These are phyloP conservation scores for Sarcophaga subvicina DNA, from an alignment of 2,888 invertebrate species.

Conservation along the genomic window DNA sequence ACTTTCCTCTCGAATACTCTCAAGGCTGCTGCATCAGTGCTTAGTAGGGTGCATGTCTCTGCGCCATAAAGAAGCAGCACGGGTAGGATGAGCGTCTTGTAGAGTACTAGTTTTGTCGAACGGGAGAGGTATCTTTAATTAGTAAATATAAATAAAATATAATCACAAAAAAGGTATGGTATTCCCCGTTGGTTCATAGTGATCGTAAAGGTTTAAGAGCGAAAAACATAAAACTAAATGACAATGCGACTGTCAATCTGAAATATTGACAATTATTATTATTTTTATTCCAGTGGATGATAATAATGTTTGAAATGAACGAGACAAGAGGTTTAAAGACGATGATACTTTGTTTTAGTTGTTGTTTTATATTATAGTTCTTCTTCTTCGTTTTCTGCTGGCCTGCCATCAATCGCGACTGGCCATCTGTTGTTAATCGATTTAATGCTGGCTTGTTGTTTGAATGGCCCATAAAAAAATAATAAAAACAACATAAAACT, in stretches of 20 bases:
- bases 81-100: too few relatives aligned
- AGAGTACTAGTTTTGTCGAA: too few relatives aligned
- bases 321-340: constrained; percentile 7
- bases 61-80: too few relatives aligned
- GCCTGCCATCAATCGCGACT: constrained; percentile 43
- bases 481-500: constrained; percentile 43
- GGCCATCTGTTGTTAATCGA: constrained; percentile 68
- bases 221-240: constrained; percentile 45
- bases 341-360: constrained; percentile 26
- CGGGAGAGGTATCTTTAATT: too few relatives aligned
- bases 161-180: too few relatives aligned
- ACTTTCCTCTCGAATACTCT: too few relatives aligned
- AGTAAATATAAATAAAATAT: too few relatives aligned
- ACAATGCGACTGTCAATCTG: constrained; percentile 55
- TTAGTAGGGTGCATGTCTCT: too few relatives aligned
- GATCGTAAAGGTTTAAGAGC: neutral
- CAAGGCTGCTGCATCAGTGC: too few relatives aligned
- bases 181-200: neutral
- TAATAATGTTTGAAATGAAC: constrained; percentile 49
- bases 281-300: constrained; percentile 44
- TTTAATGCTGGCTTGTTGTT: constrained; percentile 62
- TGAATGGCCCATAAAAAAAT: constrained; percentile 63
- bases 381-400: constrained; percentile 12
- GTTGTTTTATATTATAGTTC: neutral
- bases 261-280: constrained; percentile 57